These are phyloP conservation scores for Noctua janthina DNA, from an alignment of 2,888 invertebrate species.

Conservation along the genomic window DNA sequence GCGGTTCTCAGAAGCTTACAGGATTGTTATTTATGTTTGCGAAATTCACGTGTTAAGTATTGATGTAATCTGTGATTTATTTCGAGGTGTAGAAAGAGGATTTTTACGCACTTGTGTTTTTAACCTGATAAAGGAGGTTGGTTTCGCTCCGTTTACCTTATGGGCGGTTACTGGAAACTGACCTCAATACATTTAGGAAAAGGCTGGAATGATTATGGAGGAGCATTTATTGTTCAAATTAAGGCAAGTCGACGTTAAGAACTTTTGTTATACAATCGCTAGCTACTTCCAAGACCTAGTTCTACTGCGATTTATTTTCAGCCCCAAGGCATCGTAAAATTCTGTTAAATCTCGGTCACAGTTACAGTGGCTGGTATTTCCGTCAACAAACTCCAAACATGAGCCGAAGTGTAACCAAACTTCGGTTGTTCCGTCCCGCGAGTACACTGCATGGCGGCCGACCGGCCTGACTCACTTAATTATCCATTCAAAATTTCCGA, in stretches of 20 bases:
- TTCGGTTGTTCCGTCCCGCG: slow-evolving; percentile 68
- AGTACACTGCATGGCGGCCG: slow-evolving; percentile 62
- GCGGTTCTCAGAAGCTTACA: slow-evolving; percentile 33
- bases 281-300: slow-evolving; percentile 23
- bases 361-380: slow-evolving; percentile 56
- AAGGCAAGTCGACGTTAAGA: background rate
- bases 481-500: slow-evolving; percentile 79
- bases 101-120: slow-evolving; percentile 1
- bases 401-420: slow-evolving; percentile 72
- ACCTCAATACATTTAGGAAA: background rate
- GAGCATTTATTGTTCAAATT: background rate
- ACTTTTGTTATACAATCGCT: background rate
- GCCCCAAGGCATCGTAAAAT: slow-evolving; percentile 35
- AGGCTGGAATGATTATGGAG: background rate
- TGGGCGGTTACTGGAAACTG: background rate
- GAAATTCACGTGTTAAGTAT: slow-evolving; percentile 28
- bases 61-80: slow-evolving; percentile 42
- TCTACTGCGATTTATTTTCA: slow-evolving; percentile 41
- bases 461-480: slow-evolving; percentile 76
- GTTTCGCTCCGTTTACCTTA: background rate
- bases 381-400: slow-evolving; percentile 65
- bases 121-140: background rate
- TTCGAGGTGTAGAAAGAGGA: background rate
- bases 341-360: slow-evolving; percentile 60
- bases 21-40: slow-evolving; percentile 42